Conservation (phyloP, 53 echinoderm and acorn worm species). For the Echinometra lucunter region DNA sequence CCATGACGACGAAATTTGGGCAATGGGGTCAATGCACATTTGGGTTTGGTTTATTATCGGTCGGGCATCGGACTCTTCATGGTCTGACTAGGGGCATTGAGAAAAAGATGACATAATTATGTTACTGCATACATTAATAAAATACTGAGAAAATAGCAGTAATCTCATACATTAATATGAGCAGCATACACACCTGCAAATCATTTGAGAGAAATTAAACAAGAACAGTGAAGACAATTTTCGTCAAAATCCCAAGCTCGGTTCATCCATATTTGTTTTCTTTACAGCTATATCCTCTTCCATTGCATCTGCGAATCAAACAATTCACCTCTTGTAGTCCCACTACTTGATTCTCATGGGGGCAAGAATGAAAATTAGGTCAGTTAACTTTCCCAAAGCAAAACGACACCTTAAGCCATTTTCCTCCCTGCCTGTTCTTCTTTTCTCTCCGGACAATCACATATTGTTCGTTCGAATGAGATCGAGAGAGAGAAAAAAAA, state of each 20-base stretch:
- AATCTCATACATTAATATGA: no score
- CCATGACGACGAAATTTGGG: no score
- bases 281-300: background rate
- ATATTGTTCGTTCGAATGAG: background rate
- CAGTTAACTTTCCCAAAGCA: conserved; percentile 31
- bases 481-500: background rate
- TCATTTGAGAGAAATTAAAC: background rate
- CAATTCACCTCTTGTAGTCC: background rate
- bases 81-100: no score
- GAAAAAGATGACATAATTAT: no score
- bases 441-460: background rate
- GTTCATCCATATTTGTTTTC: background rate
- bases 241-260: background rate
- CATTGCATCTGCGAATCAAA: background rate
- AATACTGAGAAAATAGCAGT: no score
- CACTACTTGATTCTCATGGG: background rate
- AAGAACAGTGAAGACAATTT: background rate
- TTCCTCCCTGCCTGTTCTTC: background rate
- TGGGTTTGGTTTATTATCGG: no score
- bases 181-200: no score
- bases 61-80: no score
- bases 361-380: background rate
- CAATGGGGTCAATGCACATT: no score
- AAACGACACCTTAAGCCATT: conserved; percentile 12
- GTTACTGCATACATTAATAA: no score